Base-by-base conservation (phyloP, 2,113 vertebrate genomes). In the Piaya cayana region DNA sequence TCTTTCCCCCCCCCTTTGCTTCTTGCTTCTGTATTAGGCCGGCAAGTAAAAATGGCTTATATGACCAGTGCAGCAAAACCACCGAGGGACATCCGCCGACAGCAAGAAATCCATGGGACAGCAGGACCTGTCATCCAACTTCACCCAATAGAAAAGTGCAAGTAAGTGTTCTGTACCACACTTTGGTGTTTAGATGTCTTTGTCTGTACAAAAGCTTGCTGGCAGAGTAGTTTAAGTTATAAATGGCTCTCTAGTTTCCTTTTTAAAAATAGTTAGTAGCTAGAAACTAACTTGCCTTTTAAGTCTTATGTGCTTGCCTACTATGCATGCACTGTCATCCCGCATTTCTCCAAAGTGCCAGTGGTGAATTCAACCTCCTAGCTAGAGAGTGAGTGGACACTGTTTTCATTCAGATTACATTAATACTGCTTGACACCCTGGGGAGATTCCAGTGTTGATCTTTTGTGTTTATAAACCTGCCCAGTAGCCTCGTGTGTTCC, bases 31-130 rank as follows among this genome's bases (percentile, higher is more conserved):
- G 4, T 49, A 15, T 90, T 93, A 99, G 99, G 98, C 39, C 97
- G 98, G 52, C 98, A 98, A 97, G 98, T 98, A 92, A 99, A 99
- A 97, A 97, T 99, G 98, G 98, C 98, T 52, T 99, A 98, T 71
- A 78, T 99, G 86, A 97, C 98, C 43, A 95, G 97, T 60, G 97
- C 97, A 95, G 98, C 98, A 92, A 99, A 98, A 96, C 98, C 98
- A 75, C 98, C 98, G 29, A 98, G 98, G 92, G 94, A 96, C 37
- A 82, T 98, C 81, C 97, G 97, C 58, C 97, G 97, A 68, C 76
- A 58, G 92, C 98, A 99, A 91, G 98, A 98, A 95, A 97, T 98
- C 64, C 95, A 98, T 42, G 97, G 98, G 42, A 98, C 98, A 67
- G 97, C 97, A 52, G 93, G 92, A 32, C 64, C 93, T 36, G 65